phyloP scores from a whole-genome alignment of 1,140 invertebrate species.

The Caenorhabditis latens region DNA sequence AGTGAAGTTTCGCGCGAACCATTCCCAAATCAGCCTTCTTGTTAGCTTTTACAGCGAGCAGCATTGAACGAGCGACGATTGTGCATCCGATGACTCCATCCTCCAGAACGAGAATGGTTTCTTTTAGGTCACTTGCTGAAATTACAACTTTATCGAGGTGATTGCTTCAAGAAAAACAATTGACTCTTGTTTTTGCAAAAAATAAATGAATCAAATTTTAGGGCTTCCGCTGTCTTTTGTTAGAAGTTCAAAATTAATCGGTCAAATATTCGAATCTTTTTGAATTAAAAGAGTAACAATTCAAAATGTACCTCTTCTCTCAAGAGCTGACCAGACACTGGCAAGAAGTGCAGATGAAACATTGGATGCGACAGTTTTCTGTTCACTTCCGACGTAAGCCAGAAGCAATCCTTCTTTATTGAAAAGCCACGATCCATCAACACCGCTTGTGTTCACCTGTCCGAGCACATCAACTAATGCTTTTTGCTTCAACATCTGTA shows the following conservation, averaged over 20 bases:
- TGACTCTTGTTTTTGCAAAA: no score
- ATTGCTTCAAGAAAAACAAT: neutral
- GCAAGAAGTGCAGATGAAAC: slow-evolving; percentile 61
- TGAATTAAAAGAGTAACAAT: no score
- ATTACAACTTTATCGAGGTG: slow-evolving; percentile 26
- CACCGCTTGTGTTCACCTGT: slow-evolving; percentile 62
- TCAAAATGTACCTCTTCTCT: slow-evolving; percentile 62
- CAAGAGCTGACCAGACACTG: slow-evolving; percentile 68
- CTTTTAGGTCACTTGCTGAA: slow-evolving; percentile 49
- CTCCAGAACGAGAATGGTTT: slow-evolving; percentile 53
- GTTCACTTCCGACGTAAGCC: slow-evolving; percentile 47
- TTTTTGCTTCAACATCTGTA: slow-evolving; percentile 67
- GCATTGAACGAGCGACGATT: slow-evolving; percentile 45
- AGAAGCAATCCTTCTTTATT: slow-evolving; percentile 66
- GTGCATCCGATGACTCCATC: slow-evolving; percentile 54
- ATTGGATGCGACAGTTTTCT: slow-evolving; percentile 17
- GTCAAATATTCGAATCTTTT: no score
- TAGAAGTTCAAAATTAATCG: no score
- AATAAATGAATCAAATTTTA: no score
- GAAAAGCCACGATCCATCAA: slow-evolving; percentile 67
- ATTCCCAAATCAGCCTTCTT: slow-evolving; percentile 51
- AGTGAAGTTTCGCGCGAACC: slow-evolving; percentile 53
- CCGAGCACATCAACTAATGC: slow-evolving; percentile 64
- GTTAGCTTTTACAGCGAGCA: slow-evolving; percentile 56
- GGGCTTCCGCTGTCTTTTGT: no score